phyloP scores from a whole-genome alignment of 2,888 invertebrate genomes.

The Mactromeris polynyma region DNA sequence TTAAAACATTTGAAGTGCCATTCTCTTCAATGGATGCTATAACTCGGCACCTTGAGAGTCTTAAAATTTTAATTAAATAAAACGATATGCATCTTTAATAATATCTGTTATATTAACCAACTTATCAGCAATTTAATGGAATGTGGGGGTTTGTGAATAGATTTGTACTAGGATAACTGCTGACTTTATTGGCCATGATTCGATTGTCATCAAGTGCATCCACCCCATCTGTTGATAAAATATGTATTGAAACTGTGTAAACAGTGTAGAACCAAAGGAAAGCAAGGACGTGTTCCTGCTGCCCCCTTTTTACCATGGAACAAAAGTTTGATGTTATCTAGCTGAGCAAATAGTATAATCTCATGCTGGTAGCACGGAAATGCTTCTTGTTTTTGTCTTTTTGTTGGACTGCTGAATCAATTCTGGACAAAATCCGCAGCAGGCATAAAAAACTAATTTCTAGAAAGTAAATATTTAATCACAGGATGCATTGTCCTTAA shows the following conservation, averaged over 20 bases:
- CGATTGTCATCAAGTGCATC: not conserved
- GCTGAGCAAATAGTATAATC: not conserved
- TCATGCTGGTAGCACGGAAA: not conserved
- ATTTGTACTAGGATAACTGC: not conserved
- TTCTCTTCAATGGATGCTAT: not conserved
- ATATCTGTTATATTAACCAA: not conserved
- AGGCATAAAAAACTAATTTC: slow-evolving; percentile 11
- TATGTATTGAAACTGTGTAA: not conserved
- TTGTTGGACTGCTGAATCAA: not conserved
- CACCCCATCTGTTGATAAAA: not conserved
- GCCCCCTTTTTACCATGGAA: not conserved
- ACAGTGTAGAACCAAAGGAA: not conserved
- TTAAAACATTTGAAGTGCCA: not conserved
- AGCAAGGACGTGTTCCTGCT: not conserved
- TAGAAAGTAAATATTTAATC: slow-evolving; percentile 42
- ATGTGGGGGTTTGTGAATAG: not conserved
- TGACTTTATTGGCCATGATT: not conserved
- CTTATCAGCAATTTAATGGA: not conserved
- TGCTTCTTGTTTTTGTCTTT: not conserved
- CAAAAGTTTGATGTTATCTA: not conserved
- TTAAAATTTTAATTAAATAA: not conserved
- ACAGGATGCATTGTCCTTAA: slow-evolving; percentile 37
- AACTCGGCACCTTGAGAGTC: not conserved
- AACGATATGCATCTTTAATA: not conserved
- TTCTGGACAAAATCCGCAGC: not conserved